phyloP scores from a whole-genome alignment of 2,888 invertebrate genomes.

The Sipha maydis region DNA sequence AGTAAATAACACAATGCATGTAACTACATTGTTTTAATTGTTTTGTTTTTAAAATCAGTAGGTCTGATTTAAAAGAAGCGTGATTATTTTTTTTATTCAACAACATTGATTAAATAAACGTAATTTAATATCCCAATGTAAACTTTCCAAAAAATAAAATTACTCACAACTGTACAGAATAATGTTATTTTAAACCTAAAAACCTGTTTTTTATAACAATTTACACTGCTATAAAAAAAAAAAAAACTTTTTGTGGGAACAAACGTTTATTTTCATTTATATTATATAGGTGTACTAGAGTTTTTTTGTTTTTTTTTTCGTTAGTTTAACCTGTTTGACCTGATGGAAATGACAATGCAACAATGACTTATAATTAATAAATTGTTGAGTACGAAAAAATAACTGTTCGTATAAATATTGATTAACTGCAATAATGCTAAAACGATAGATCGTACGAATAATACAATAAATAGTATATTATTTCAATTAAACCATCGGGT shows the following conservation, averaged over 20 bases:
- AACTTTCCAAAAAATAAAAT: conserved; percentile 7
- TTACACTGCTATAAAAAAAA: not conserved
- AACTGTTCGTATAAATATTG: too few species aligned
- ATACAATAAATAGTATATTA: too few species aligned
- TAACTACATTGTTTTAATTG: too few species aligned
- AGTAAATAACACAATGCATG: too few species aligned
- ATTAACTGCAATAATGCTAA: too few species aligned
- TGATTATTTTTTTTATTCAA: not conserved
- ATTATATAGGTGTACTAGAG: not conserved
- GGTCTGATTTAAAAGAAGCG: too few species aligned
- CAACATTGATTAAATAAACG: not conserved
- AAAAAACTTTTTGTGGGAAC: conserved; percentile 35
- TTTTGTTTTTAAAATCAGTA: too few species aligned
- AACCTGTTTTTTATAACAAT: conserved; percentile 21
- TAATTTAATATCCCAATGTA: not conserved
- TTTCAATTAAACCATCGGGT: too few species aligned
- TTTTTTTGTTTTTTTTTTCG: conserved; percentile 18
- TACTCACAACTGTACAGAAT: not conserved
- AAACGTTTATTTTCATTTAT: conserved; percentile 44
- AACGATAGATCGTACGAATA: too few species aligned
- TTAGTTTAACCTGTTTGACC: conserved; percentile 11
- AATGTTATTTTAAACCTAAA: conserved; percentile 8
- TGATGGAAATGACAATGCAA: not conserved
- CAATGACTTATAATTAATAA: conserved; percentile 1
- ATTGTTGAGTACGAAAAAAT: too few species aligned